phyloP scores from a whole-genome alignment of 1,140 invertebrate species.

The Pachyrhynchus sulphureomaculatus region DNA sequence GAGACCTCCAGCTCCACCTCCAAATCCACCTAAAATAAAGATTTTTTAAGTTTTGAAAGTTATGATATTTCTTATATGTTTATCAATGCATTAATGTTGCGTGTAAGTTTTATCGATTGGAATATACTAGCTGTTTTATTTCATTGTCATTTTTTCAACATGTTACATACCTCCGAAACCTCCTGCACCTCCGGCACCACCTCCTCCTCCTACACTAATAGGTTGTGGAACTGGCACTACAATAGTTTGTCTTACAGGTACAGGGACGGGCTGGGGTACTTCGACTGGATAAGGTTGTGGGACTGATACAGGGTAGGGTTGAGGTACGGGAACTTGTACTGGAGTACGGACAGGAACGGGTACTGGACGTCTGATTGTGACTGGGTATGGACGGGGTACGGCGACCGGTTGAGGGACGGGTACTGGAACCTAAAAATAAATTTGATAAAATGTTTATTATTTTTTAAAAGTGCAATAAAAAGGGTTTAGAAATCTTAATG shows the following conservation, averaged over 20 bases:
- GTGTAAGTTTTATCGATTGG: no score
- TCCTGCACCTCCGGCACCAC: constrained; percentile 16
- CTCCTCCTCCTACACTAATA: constrained; percentile 36
- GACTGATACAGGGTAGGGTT: constrained; percentile 44
- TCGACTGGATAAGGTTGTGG: constrained; percentile 41
- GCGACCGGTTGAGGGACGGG: constrained; percentile 46
- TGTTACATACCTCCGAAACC: constrained; percentile 21
- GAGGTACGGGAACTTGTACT: constrained; percentile 39
- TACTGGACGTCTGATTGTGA: constrained; percentile 40
- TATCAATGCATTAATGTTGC: no score
- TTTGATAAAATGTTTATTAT: no score
- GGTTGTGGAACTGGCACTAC: constrained; percentile 47
- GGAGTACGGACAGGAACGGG: constrained; percentile 38
- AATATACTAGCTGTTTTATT: no score
- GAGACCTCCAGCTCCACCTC: constrained; percentile 19
- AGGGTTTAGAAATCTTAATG: no score
- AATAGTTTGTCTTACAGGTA: constrained; percentile 46
- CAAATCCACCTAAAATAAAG: no score
- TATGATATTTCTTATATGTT: no score
- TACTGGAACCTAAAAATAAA: constrained; percentile 35
- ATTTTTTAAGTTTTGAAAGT: no score
- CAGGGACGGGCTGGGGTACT: constrained; percentile 41
- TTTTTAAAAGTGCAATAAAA: no score
- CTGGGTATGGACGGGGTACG: constrained; percentile 38
- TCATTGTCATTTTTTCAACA: no score